A percentile compares a stretch with the other conserved stretches of the same genome.
These are phyloP conservation scores for Urosaurus nigricauda DNA, from an alignment of 2,797 vertebrate species.

Conservation along the genomic window DNA sequence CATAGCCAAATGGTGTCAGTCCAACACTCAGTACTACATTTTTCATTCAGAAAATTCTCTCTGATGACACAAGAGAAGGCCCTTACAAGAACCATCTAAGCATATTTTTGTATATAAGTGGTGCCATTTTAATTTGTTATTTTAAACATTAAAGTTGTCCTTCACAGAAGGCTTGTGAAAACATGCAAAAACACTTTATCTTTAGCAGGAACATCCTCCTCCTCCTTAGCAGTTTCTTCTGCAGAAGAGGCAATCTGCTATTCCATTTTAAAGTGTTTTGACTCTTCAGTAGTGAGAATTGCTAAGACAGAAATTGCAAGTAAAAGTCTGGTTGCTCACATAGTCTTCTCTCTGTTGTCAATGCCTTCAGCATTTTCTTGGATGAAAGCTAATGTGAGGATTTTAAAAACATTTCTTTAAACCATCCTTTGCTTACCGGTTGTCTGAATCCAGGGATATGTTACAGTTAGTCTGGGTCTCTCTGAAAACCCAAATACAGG, in stretches of 20 bases:
- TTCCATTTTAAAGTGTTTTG: neutral
- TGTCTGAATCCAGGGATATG: constrained; percentile 65
- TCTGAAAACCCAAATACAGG: constrained; percentile 79
- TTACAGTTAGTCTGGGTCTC: constrained; percentile 66
- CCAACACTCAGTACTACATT: neutral
- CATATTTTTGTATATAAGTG: neutral
- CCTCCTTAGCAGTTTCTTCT: neutral
- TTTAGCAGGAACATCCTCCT: too few relatives aligned
- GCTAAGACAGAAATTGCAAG: neutral
- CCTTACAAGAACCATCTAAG: neutral
- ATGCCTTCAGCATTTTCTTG: neutral
- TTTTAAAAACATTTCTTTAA: neutral
- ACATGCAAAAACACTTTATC: too few relatives aligned
- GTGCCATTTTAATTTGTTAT: neutral
- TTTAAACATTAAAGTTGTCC: neutral
- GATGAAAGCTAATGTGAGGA: neutral
- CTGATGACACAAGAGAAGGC: neutral
- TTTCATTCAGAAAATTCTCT: neutral
- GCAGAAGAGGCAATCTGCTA: neutral
- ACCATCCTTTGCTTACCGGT: constrained; percentile 68
- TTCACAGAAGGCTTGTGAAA: neutral
- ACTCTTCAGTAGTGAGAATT: neutral
- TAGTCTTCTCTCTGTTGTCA: neutral
- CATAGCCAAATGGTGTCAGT: neutral
- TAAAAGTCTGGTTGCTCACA: neutral